Evolutionary conservation across 2,797 vertebrate genomes (phyloP), one percentile per base, ranked within the genome.

Genomic region (Liasis olivaceus): DNA sequence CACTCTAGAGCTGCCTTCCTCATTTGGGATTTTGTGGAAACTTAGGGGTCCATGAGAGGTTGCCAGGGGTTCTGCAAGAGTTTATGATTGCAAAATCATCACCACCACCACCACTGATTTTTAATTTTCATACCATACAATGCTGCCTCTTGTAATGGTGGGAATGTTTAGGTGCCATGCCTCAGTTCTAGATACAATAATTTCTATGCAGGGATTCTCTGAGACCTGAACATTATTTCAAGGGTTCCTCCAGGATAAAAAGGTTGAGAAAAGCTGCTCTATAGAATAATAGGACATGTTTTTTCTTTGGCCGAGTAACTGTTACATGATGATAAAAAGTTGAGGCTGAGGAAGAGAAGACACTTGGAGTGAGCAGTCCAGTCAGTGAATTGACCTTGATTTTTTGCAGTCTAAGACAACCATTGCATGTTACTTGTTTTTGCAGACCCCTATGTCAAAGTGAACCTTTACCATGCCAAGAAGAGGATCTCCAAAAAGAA

Each of bases 401-500:
- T 42, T 93, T 84, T 24, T 63, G 0, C 15, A 81, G 56, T 89
- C 42, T 3, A 24, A 31, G 2, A 1, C 12, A 69, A 81, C 9
- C 20, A 5, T 87, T 42, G 47, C 20, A 42, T 96, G 22, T 92
- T 85, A 24, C n/a, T 90, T 97, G 91, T 87, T 66, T 62, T 95
- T 97, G 24, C 96, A 99, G 99, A 99, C 95, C 99, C 99, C 0
- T 99, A 99, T 0, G 99, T 99, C 90, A 99, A 99, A 98, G 98
- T 99, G 90, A 99, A 99, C 97, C 97, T 99, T 94, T 99, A 99
- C 94, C 98, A 99, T 0, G 99, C 98, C 58, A 99, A 99, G 97
- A 99, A 99, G 95, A 98, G 99, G 1, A 98, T 99, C 96, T 99
- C 98, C 94, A 99, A 99, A 97, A 99, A 99, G 98, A 99, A 99